Conservation (phyloP, 2,113 vertebrate genomes). For the Pardalotus punctatus region DNA sequence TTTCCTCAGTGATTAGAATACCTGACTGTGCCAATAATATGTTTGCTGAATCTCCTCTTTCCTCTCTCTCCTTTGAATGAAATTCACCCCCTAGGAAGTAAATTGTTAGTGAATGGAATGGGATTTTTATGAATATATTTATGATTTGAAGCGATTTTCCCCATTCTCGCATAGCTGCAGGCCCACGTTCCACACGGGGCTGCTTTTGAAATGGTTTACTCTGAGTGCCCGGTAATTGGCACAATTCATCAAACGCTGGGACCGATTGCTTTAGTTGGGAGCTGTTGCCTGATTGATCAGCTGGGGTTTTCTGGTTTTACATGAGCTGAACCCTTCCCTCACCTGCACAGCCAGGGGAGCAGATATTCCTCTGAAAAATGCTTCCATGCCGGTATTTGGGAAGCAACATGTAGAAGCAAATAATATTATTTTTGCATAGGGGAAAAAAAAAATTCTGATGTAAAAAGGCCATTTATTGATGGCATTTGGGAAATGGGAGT, state of each 20-base stretch:
- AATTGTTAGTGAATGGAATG: conserved; percentile 26
- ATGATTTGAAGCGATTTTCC: neutral
- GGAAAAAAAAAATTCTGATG: neutral
- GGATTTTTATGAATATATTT: conserved; percentile 15
- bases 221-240: neutral
- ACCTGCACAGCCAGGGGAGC: neutral
- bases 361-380: neutral
- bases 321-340: neutral
- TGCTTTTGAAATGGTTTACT: conserved; percentile 15
- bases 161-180: neutral
- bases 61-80: neutral
- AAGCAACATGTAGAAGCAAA: neutral
- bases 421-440: neutral
- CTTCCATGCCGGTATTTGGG: neutral
- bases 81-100: neutral
- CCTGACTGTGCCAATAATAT: neutral
- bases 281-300: neutral
- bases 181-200: neutral
- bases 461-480: neutral
- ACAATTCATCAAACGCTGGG: neutral
- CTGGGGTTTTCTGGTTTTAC: neutral
- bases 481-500: neutral
- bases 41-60: conserved; percentile 13
- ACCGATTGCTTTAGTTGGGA: neutral
- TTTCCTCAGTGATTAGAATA: neutral